Evolutionary conservation across 1,140 invertebrate genomes (phyloP).

Genomic region (Coptotermes formosanus): DNA sequence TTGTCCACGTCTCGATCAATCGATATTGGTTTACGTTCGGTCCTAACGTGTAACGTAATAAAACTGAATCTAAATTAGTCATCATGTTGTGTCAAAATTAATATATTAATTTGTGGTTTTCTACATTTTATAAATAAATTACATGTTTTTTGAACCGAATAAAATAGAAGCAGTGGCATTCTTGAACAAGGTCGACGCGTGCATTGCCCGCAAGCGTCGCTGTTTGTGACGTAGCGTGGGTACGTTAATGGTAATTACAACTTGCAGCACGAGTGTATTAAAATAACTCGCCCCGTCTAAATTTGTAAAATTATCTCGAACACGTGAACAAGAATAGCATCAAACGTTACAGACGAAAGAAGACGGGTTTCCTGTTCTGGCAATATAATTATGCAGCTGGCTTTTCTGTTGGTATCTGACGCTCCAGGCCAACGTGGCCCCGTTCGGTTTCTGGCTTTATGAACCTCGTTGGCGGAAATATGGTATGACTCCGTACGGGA

Average conservation of each 20-base stretch:
- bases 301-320: conserved; percentile 6
- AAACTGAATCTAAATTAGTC: too few relatives aligned
- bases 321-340: background rate
- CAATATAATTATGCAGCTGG: background rate
- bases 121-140: background rate
- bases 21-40: background rate
- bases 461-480: too few relatives aligned
- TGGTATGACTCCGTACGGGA: too few relatives aligned
- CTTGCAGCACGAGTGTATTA: background rate
- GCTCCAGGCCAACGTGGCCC: too few relatives aligned
- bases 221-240: background rate
- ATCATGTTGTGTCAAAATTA: too few relatives aligned
- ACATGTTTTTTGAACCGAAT: background rate
- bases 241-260: background rate
- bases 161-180: background rate
- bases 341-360: background rate
- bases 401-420: background rate
- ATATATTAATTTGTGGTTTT: background rate
- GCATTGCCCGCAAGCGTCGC: background rate
- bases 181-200: conserved; percentile 1
- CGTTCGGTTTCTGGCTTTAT: too few relatives aligned
- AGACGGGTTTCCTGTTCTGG: background rate
- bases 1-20: background rate
- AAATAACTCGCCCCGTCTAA: background rate
- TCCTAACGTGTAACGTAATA: too few relatives aligned